These are phyloP conservation scores for Lepidurus couesii DNA, from an alignment of 1,140 invertebrate genomes.

Conservation along the genomic window DNA sequence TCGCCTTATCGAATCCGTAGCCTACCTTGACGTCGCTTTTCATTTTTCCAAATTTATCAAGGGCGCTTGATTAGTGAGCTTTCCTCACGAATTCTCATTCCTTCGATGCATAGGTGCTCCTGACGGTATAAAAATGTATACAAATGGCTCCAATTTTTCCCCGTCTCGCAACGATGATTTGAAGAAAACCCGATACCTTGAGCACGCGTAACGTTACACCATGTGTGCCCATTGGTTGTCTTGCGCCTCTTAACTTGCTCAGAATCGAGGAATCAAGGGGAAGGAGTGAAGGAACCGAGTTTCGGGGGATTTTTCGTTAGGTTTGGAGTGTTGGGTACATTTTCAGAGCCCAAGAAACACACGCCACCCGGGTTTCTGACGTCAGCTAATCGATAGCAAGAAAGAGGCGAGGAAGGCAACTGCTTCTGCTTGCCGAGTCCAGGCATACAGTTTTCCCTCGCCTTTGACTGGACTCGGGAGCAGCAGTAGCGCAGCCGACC, in stretches of 20 bases:
- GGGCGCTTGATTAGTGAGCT: too few species aligned
- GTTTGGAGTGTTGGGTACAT: background rate
- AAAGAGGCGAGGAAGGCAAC: slow-evolving; percentile 17
- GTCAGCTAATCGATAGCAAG: slow-evolving; percentile 18
- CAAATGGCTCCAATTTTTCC: background rate
- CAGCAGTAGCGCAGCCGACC: background rate
- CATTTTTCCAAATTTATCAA: too few species aligned
- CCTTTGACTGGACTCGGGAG: background rate
- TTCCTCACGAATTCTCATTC: too few species aligned
- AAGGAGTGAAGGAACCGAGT: background rate
- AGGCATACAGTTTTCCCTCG: background rate
- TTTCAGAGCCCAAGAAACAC: background rate
- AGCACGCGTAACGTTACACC: background rate
- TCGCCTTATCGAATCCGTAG: too few species aligned
- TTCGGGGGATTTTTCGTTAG: background rate
- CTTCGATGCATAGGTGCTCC: too few species aligned
- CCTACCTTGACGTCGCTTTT: too few species aligned
- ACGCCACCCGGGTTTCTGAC: background rate
- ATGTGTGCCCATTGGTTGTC: background rate
- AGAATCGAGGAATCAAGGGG: background rate
- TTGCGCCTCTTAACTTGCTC: background rate
- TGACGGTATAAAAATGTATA: background rate
- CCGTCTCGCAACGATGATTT: background rate
- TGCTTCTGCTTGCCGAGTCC: slow-evolving; percentile 3
- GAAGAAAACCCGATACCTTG: too few species aligned